Evolutionary conservation across 2,888 invertebrate genomes (phyloP).

Genomic region (Trissolcus brochymenae): DNA sequence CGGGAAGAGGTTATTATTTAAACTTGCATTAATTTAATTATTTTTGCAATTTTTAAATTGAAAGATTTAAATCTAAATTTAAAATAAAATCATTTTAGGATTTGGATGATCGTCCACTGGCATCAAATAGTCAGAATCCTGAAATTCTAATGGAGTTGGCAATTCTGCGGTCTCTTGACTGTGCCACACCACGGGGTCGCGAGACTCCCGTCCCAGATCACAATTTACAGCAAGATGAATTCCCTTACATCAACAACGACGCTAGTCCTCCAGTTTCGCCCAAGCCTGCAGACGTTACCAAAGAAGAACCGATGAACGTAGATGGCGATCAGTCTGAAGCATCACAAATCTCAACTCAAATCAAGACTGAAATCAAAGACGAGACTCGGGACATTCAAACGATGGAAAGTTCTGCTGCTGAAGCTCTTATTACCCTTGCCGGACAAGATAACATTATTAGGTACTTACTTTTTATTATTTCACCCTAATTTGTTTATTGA

Average conservation of each 20-base stretch:
- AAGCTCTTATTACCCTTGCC: constrained; percentile 73
- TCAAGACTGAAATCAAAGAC: constrained; percentile 60
- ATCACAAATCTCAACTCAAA: too few species aligned
- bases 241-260: constrained; percentile 70
- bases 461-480: background rate
- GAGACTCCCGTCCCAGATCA: constrained; percentile 68
- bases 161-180: constrained; percentile 70
- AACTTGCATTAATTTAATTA: too few species aligned
- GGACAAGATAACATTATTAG: constrained; percentile 70
- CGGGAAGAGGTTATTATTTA: constrained; percentile 49
- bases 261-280: constrained; percentile 64
- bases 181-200: constrained; percentile 70
- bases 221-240: constrained; percentile 65
- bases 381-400: constrained; percentile 70
- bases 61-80: too few species aligned
- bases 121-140: constrained; percentile 71
- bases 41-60: constrained; percentile 24
- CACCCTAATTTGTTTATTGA: background rate
- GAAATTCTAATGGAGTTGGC: constrained; percentile 73
- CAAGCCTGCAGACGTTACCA: constrained; percentile 35
- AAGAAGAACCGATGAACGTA: constrained; percentile 55
- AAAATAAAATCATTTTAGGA: too few species aligned
- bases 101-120: constrained; percentile 67
- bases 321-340: constrained; percentile 22
- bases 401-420: constrained; percentile 74